Evolutionary conservation across 2,797 vertebrate genomes (phyloP), one percentile per base, ranked within the genome.

Genomic region (Crocodylus rhombifer): DNA sequence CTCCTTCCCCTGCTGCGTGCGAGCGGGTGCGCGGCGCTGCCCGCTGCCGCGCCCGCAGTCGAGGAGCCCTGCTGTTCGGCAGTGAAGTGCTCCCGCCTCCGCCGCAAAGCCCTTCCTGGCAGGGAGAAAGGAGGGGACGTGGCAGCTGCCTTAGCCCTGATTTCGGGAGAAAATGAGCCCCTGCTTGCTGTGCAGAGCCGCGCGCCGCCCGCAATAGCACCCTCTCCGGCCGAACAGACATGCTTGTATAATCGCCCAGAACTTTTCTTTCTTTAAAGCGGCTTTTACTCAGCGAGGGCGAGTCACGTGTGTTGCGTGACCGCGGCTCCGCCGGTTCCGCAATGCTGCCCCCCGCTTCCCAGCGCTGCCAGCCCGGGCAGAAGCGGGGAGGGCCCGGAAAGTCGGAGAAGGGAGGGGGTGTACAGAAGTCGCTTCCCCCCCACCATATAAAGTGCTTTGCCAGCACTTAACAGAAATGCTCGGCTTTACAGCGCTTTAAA

Each of bases 281-380:
- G 11, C 65, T 42, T 2, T n/a, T 62, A 71, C 33, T 65, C 64
- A 78, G 58, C 3, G 77, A 74, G 8, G 11, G 28, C 20, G 78
- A 62, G 84, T 14, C 77, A 89, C 79, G 89, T 6, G 17, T 51
- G 55, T 8, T 36, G 56, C 10, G 42, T 11, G 42, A 51, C 42
- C 42, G 42, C 3, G 42, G 42, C 42, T 51, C 42, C 42, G 10
- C 9, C 42, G 42, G 42, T 87, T 91, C 78, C 21, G 42, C 12
- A 14, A 14, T 5, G 18, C 36, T 86, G 78, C 25, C 75, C 6
- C 30, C 78, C 51, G 14, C 75, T 86, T 77, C 61, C 88, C 30
- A 0, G 0, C n/a, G 63, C 55, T 78, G 18, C 23, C 57, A 23
- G 5, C 15, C 15, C 85, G 89, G 89, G 76, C 28, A 21, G n/a